These are phyloP conservation scores for Atethmia centrago DNA, from an alignment of 2,888 invertebrate genomes.

Conservation along the genomic window DNA sequence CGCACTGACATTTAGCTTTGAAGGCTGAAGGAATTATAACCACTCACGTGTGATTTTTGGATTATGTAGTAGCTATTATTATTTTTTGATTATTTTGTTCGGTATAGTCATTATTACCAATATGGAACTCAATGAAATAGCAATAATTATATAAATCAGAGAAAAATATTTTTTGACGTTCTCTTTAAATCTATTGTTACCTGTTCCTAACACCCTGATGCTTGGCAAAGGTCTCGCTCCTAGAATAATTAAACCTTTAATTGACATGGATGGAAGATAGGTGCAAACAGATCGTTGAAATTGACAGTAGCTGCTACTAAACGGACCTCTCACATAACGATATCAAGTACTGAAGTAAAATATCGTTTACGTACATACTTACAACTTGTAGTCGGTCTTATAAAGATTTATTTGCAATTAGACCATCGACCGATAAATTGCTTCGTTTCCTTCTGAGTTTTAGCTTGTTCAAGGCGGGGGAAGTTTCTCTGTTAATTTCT, in stretches of 20 bases:
- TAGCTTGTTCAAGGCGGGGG: conserved; percentile 47
- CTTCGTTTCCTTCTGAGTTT: conserved; percentile 48
- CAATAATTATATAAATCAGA: neutral
- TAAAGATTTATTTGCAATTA: conserved; percentile 59
- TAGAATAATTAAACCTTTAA: neutral
- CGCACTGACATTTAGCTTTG: neutral
- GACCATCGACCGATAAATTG: conserved; percentile 59
- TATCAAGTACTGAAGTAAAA: conserved; percentile 24
- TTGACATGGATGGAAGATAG: neutral
- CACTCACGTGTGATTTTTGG: neutral
- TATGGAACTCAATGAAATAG: neutral
- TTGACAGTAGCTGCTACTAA: neutral
- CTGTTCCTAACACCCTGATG: neutral
- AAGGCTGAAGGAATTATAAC: neutral
- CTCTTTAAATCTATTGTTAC: neutral
- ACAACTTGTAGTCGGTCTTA: conserved; percentile 29
- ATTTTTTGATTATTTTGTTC: neutral
- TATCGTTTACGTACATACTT: conserved; percentile 36
- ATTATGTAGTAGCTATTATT: neutral
- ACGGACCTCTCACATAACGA: neutral
- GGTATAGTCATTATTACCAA: too few relatives aligned
- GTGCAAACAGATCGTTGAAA: neutral
- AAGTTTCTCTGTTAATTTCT: conserved; percentile 58
- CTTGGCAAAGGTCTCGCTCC: rapidly evolving
- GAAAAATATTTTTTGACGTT: neutral